phyloP scores from a whole-genome alignment of 1,140 invertebrate species.

The Aleiodes sp. region DNA sequence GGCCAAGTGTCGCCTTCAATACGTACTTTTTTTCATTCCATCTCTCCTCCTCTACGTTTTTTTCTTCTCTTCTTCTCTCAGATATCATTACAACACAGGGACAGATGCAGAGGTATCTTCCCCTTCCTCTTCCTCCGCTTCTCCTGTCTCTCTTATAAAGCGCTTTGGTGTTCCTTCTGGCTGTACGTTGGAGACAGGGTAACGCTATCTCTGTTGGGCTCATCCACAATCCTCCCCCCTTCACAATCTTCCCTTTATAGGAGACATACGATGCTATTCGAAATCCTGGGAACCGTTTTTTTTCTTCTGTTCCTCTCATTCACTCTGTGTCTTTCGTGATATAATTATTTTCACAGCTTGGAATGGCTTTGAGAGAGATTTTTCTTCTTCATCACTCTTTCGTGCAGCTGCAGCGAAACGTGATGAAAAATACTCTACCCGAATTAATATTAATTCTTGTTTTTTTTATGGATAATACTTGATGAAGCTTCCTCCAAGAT shows the following conservation, averaged over 20 bases:
- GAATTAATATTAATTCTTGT: not conserved
- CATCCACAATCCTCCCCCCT: slow-evolving; percentile 48
- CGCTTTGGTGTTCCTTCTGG: slow-evolving; percentile 21
- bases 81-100: slow-evolving; percentile 42
- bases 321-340: slow-evolving; percentile 49
- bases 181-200: not conserved
- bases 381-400: not conserved
- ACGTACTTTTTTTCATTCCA: slow-evolving; percentile 37
- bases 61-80: slow-evolving; percentile 25
- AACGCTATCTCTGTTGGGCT: slow-evolving; percentile 37
- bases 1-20: slow-evolving; percentile 48
- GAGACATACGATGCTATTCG: slow-evolving; percentile 60
- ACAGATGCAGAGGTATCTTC: slow-evolving; percentile 39
- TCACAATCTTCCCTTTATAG: slow-evolving; percentile 60
- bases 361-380: slow-evolving; percentile 14
- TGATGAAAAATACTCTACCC: not conserved
- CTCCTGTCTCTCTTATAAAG: slow-evolving; percentile 33
- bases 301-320: slow-evolving; percentile 37
- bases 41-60: slow-evolving; percentile 13
- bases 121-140: slow-evolving; percentile 13
- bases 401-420: slow-evolving; percentile 18
- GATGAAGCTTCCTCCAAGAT: too few relatives aligned
- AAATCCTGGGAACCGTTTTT: slow-evolving; percentile 62
- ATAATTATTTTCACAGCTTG: slow-evolving; percentile 63
- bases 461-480: too few relatives aligned